These are phyloP conservation scores for Trimorus sp. DNA, from an alignment of 2,888 invertebrate genomes.

Conservation along the genomic window DNA sequence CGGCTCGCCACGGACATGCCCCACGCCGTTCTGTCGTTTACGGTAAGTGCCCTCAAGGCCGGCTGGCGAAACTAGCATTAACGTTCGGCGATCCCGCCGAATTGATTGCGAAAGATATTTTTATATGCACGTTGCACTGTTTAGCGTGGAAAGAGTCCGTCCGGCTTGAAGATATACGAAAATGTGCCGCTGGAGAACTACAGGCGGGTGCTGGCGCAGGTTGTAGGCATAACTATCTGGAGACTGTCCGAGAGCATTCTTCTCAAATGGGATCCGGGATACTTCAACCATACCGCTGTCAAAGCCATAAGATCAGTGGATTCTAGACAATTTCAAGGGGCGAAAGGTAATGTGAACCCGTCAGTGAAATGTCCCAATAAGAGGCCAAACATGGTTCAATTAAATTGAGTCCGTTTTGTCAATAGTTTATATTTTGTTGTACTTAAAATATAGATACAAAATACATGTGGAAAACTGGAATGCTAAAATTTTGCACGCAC, in stretches of 20 bases:
- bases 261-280: conserved; percentile 76
- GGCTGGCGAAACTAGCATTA: conserved; percentile 2
- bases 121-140: too few species aligned
- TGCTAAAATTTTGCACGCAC: too few species aligned
- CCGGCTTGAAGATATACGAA: too few species aligned
- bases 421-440: too few species aligned
- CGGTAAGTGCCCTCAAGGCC: conserved; percentile 67
- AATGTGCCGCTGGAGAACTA: too few species aligned
- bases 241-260: conserved; percentile 76
- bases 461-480: too few species aligned
- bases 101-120: too few species aligned
- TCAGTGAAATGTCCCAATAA: not conserved
- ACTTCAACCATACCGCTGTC: conserved; percentile 71
- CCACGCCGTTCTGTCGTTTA: conserved; percentile 75
- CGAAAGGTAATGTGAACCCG: not conserved
- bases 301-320: conserved; percentile 70
- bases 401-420: too few species aligned
- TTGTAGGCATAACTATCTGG: conserved; percentile 64
- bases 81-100: not conserved
- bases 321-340: not conserved
- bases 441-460: too few species aligned
- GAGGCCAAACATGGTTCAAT: not conserved
- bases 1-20: conserved; percentile 73
- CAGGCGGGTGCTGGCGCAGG: too few species aligned
- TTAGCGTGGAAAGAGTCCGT: too few species aligned